A percentile compares a stretch with the other conserved stretches of the same genome.
Conservation (phyloP, 2,113 vertebrate genomes). For the Sylvia atricapilla region DNA sequence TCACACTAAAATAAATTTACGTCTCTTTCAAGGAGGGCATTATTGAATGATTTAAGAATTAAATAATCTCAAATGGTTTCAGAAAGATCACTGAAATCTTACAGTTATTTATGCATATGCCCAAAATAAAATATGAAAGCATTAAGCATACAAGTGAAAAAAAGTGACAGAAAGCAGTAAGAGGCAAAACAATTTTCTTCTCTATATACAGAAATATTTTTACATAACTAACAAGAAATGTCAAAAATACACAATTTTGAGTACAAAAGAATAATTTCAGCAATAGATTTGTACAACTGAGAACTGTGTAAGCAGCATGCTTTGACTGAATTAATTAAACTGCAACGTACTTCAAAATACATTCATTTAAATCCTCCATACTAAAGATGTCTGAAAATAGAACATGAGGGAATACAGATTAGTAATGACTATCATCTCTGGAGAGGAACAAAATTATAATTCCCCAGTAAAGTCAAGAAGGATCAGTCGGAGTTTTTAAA, state of each 20-base stretch:
- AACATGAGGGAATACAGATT: background rate
- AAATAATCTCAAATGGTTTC: background rate
- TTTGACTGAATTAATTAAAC: constrained; percentile 51
- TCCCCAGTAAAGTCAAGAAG: background rate
- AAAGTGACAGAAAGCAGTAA: background rate
- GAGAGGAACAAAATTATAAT: background rate
- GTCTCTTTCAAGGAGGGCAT: constrained; percentile 21
- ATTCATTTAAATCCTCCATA: constrained; percentile 49
- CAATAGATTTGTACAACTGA: constrained; percentile 48
- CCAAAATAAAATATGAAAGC: constrained; percentile 44
- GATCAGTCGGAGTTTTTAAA: constrained; percentile 15
- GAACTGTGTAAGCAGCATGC: constrained; percentile 57
- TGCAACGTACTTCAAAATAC: constrained; percentile 44
- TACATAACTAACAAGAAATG: constrained; percentile 57
- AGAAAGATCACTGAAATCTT: constrained; percentile 38
- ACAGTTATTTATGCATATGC: constrained; percentile 11
- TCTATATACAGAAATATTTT: constrained; percentile 63
- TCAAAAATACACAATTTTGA: constrained; percentile 50
- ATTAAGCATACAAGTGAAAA: background rate
- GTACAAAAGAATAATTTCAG: constrained; percentile 52
- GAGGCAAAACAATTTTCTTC: constrained; percentile 40
- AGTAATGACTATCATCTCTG: background rate
- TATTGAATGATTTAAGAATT: constrained; percentile 3
- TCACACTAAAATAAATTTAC: constrained; percentile 62
- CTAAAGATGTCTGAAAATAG: background rate